Evolutionary conservation across 2,113 vertebrate species (phyloP), one percentile per base, ranked within the genome.

Genomic region (Microtus montanus): DNA sequence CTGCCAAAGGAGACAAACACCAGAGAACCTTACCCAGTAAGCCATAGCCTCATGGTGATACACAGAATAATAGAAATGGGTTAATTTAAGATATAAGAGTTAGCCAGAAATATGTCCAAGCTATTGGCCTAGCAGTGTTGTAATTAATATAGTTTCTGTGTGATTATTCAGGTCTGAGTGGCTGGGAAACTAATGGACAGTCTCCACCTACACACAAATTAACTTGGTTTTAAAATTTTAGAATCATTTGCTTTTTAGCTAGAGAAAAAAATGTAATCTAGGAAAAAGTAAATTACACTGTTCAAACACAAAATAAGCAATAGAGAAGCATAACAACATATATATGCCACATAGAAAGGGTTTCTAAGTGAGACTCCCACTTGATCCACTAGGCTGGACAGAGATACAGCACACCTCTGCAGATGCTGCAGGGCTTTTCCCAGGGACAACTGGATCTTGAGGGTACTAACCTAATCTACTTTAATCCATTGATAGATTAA

Each of bases 181-280:
- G 15, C 54, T 54, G 17, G 54, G 54, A 58, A 58, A 58, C 17
- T 58, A 58, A 58, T 20, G 54, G 54, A 58, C 54, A 58, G 17
- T 20, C 54, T 58, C 54, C 17, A 58, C 54, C 54, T 58, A 58
- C 54, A 58, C 54, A 58, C 52, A 58, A 58, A 58, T 86, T 92
- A 85, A 44, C 41, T 79, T 85, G 17, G 70, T 83, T 90, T 44
- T 86, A 95, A 74, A 80, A 6, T 74, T 82, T 24, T 82, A 75
- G 87, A 77, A 91, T 64, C 22, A 41, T 83, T 44, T 87, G 14
- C 15, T 79, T 73, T 52, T 84, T 87, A 92, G 54, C 33, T 86
- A 86, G 2, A n/a, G 11, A 13, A 58, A 82, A 82, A 63, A 63
- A 24, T 82, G 19, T 58, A 58, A 58, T 58, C 54, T 20, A 58